Percentiles rank a stretch among this genome's conserved stretches.
These are phyloP conservation scores for Gasterosteus nipponicus DNA, from an alignment of 2,113 vertebrate genomes.

Conservation along the genomic window DNA sequence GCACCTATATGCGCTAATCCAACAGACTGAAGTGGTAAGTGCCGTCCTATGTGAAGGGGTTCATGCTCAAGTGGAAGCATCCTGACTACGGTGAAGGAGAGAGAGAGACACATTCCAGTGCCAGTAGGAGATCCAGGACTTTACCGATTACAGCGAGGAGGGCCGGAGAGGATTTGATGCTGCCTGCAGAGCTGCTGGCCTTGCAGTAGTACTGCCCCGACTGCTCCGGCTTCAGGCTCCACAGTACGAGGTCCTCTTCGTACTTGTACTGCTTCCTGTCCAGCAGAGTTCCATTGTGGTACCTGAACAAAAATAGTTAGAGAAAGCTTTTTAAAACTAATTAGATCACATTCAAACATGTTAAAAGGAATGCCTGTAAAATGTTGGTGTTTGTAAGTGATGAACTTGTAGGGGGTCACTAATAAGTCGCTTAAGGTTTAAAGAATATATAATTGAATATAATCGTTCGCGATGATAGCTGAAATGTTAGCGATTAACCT, in stretches of 20 bases:
- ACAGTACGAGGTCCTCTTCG: constrained; percentile 82
- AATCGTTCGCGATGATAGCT: not conserved
- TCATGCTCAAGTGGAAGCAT: not conserved
- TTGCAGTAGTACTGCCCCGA: constrained; percentile 92
- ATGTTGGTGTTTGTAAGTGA: not conserved
- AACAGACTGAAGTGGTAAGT: not conserved
- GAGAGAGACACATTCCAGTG: not conserved
- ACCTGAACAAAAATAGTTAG: constrained; percentile 79
- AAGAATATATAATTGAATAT: not conserved
- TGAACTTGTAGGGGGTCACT: not conserved
- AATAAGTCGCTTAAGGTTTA: not conserved
- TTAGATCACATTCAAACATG: not conserved
- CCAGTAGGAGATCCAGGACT: not conserved
- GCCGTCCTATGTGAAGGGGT: not conserved
- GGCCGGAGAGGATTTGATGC: constrained; percentile 85
- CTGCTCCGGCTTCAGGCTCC: constrained; percentile 79
- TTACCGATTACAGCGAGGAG: constrained; percentile 87
- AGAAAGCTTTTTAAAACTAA: not conserved
- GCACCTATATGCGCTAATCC: not conserved
- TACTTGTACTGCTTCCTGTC: constrained; percentile 81
- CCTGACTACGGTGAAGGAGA: not conserved
- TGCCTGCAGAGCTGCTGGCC: constrained; percentile 85
- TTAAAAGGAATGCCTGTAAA: not conserved
- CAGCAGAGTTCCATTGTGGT: constrained; percentile 92
- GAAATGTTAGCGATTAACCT: not conserved